Conservation (phyloP, 1,140 invertebrate genomes). For the Cydia strobilella region DNA sequence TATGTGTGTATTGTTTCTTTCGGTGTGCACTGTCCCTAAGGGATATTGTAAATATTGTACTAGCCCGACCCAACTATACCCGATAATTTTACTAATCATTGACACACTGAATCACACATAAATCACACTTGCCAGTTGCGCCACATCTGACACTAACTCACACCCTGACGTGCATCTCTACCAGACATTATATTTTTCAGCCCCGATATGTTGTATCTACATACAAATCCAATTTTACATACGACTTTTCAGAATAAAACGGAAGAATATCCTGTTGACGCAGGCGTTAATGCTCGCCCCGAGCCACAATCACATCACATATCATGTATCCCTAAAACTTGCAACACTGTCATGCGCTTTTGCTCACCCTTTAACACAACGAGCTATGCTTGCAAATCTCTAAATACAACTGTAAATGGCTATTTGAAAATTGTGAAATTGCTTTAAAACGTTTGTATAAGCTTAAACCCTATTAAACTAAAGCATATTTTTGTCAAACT, state of each 20-base stretch:
- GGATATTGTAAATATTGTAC: too few species aligned
- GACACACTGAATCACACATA: background rate
- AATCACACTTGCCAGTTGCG: background rate
- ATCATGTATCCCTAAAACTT: constrained; percentile 26
- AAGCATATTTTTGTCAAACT: background rate
- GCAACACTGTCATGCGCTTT: background rate
- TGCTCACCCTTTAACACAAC: background rate
- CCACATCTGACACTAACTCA: background rate
- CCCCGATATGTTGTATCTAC: background rate
- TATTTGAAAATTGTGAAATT: background rate
- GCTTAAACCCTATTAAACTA: background rate
- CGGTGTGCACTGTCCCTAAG: too few species aligned
- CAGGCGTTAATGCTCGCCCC: constrained; percentile 23
- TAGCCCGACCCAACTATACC: background rate
- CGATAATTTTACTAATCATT: background rate
- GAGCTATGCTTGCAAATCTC: background rate
- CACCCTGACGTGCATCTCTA: background rate
- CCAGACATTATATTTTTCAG: background rate
- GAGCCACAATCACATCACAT: constrained; percentile 11
- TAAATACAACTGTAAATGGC: background rate
- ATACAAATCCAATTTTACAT: background rate
- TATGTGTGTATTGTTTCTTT: too few species aligned
- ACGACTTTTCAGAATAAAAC: background rate
- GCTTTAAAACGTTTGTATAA: background rate
- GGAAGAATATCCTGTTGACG: background rate